Evolutionary conservation across 2,113 vertebrate genomes (phyloP).

Genomic region (Pelobates fuscus): DNA sequence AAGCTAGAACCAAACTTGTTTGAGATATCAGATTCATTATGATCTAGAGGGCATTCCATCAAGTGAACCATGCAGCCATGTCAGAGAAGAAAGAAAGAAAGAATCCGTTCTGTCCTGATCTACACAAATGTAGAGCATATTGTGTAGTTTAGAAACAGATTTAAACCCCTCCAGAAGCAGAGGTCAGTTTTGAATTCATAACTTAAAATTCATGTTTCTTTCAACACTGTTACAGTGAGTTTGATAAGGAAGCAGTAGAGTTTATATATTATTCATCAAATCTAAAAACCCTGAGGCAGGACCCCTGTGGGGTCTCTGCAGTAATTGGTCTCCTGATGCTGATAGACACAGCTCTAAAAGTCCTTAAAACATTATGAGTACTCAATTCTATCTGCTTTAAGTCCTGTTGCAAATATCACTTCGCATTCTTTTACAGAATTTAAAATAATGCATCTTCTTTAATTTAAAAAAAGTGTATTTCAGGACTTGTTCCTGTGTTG

Average conservation of each 20-base stretch:
- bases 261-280: constrained; percentile 74
- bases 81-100: too few species aligned
- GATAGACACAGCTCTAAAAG: constrained; percentile 58
- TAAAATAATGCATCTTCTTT: constrained; percentile 39
- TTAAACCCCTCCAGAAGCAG: background rate
- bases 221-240: constrained; percentile 61
- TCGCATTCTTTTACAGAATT: constrained; percentile 41
- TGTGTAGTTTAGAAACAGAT: constrained; percentile 3
- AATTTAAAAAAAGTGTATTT: constrained; percentile 25
- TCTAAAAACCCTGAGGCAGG: constrained; percentile 68
- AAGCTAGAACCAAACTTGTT: too few species aligned
- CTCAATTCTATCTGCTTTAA: constrained; percentile 64
- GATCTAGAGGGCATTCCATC: too few species aligned
- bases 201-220: constrained; percentile 62
- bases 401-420: constrained; percentile 45
- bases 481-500: constrained; percentile 20
- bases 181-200: constrained; percentile 58
- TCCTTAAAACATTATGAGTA: constrained; percentile 63
- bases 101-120: background rate
- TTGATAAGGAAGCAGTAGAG: constrained; percentile 60
- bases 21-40: too few species aligned
- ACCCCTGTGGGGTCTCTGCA: constrained; percentile 65
- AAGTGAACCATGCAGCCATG: too few species aligned
- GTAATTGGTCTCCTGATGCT: constrained; percentile 75
- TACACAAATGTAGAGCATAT: constrained; percentile 3